Conservation (phyloP, 2,113 vertebrate genomes). For the Noctilio leporinus region DNA sequence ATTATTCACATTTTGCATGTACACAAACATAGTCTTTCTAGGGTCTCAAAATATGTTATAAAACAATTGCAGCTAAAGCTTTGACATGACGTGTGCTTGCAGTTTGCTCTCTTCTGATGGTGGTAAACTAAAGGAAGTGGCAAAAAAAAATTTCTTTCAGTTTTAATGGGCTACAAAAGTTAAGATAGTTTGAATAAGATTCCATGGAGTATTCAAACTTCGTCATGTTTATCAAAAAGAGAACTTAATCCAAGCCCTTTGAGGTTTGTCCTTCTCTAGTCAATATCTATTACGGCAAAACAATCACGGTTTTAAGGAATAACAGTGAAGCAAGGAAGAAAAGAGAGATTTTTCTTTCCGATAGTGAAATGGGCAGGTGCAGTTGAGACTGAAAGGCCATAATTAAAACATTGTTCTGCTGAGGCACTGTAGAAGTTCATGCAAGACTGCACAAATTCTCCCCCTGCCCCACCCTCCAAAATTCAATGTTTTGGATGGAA, state of each 20-base stretch:
- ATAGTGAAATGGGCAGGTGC: conserved; percentile 55
- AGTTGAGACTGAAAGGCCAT: conserved; percentile 52
- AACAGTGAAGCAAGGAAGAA: conserved; percentile 47
- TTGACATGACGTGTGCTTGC: neutral
- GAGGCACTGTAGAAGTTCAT: neutral
- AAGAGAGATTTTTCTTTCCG: conserved; percentile 50
- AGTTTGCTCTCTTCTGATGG: neutral
- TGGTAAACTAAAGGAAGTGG: neutral
- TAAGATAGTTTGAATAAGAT: conserved; percentile 10
- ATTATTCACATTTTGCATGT: neutral
- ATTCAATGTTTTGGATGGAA: conserved; percentile 41
- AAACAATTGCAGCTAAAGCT: neutral
- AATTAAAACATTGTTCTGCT: conserved; percentile 62
- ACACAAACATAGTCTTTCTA: neutral
- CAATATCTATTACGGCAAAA: conserved; percentile 54
- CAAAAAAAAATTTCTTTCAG: conserved; percentile 27
- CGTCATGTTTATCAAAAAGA: conserved; percentile 53
- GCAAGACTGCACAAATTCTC: conserved; percentile 43
- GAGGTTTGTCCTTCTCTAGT: conserved; percentile 50
- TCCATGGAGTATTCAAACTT: conserved; percentile 9
- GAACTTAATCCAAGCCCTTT: conserved; percentile 58
- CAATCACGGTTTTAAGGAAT: conserved; percentile 56
- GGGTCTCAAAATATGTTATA: neutral
- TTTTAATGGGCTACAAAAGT: conserved; percentile 30
- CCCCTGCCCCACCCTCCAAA: neutral